These are phyloP conservation scores for Macaca nemestrina DNA, from an alignment of 2,113 vertebrate genomes.

Conservation along the genomic window DNA sequence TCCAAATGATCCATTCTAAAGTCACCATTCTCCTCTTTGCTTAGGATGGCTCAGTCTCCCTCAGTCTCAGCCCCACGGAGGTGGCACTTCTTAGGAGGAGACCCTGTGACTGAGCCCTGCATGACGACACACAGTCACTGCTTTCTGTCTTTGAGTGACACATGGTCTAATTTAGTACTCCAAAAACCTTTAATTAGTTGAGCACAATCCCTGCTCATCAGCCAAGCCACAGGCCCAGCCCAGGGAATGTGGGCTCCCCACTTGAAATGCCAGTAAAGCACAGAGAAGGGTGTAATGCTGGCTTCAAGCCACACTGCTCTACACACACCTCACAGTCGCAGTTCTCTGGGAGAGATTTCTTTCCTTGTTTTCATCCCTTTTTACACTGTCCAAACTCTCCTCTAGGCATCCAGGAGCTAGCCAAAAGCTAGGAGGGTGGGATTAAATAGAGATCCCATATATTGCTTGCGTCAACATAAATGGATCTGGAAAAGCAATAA, in stretches of 20 bases:
- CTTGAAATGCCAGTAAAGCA: not conserved
- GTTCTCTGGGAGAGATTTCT: not conserved
- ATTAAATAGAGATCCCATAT: not conserved
- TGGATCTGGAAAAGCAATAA: not conserved
- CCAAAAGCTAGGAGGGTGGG: not conserved
- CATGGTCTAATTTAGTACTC: not conserved
- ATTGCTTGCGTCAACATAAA: not conserved
- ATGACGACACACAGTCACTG: not conserved
- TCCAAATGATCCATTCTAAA: not conserved
- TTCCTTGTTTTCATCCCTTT: not conserved
- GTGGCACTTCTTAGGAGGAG: not conserved
- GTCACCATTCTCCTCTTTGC: not conserved
- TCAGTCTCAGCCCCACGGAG: not conserved
- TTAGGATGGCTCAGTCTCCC: not conserved
- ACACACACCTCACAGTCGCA: not conserved
- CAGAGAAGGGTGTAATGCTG: not conserved
- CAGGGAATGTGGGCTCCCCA: not conserved
- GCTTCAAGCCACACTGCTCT: not conserved
- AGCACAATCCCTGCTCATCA: not conserved
- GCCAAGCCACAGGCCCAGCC: not conserved
- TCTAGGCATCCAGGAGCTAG: not conserved
- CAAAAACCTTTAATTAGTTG: constrained; percentile 17
- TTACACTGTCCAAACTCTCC: not conserved
- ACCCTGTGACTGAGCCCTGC: not conserved
- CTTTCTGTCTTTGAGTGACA: constrained; percentile 1